These are phyloP conservation scores for Arothron firmamentum DNA, from an alignment of 2,113 vertebrate genomes.

Conservation along the genomic window DNA sequence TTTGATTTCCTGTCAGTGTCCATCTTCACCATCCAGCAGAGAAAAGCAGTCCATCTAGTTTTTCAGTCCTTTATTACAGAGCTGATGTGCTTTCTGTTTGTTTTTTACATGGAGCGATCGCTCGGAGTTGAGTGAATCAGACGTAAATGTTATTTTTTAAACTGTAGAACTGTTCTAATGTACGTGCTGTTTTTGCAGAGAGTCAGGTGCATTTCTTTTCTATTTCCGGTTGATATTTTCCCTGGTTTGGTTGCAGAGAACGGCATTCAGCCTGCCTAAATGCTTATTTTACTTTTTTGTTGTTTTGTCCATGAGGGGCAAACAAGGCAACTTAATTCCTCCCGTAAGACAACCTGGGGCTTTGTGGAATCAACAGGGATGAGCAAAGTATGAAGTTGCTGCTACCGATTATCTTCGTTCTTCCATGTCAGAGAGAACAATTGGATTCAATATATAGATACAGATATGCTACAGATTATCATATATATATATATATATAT, in stretches of 20 bases:
- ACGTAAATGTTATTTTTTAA: constrained; percentile 83
- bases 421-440: constrained; percentile 74
- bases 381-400: constrained; percentile 99
- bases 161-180: constrained; percentile 85
- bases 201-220: constrained; percentile 63
- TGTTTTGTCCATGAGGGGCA: constrained; percentile 66
- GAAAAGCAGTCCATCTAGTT: constrained; percentile 92
- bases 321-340: constrained; percentile 72
- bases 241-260: constrained; percentile 70
- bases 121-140: constrained; percentile 80
- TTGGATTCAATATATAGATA: constrained; percentile 43
- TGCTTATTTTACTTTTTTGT: constrained; percentile 30
- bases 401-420: constrained; percentile 86
- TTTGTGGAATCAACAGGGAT: constrained; percentile 98
- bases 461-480: constrained; percentile 44
- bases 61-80: constrained; percentile 99
- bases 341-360: constrained; percentile 78
- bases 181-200: constrained; percentile 82
- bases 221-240: neutral
- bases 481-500: constrained; percentile 58
- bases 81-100: constrained; percentile 93
- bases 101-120: constrained; percentile 87
- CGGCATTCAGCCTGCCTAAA: constrained; percentile 63
- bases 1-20: constrained; percentile 77
- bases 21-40: constrained; percentile 76